A percentile compares a stretch with the other conserved stretches of the same genome.
phyloP scores from a whole-genome alignment of 1,140 invertebrate species.

The Drosophila insularis region DNA sequence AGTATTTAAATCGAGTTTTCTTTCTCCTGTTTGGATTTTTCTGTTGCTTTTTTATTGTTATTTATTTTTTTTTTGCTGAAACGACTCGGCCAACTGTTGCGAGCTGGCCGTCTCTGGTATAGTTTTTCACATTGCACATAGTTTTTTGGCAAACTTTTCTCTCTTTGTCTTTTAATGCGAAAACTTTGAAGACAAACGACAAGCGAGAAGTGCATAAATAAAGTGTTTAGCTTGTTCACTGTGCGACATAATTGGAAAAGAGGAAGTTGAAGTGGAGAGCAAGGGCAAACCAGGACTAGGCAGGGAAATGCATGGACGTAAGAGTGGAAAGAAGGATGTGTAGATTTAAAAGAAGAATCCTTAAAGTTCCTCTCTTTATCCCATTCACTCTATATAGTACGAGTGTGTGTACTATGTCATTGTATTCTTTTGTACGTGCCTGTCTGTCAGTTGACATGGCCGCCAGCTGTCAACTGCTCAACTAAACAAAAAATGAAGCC shows the following conservation, averaged over 20 bases:
- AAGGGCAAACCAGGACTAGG: neutral
- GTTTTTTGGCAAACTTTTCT: slow-evolving; percentile 58
- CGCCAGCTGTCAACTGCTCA: slow-evolving; percentile 56
- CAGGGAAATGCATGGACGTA: neutral
- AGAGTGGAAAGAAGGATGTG: slow-evolving; percentile 30
- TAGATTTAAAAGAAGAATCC: slow-evolving; percentile 26
- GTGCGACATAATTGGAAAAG: slow-evolving; percentile 63
- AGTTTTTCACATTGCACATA: slow-evolving; percentile 55
- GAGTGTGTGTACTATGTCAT: slow-evolving; percentile 41
- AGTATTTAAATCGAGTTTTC: neutral
- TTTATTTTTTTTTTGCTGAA: neutral
- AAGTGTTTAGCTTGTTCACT: slow-evolving; percentile 70
- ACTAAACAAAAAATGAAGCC: slow-evolving; percentile 22
- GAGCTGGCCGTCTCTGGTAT: slow-evolving; percentile 7
- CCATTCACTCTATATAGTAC: neutral
- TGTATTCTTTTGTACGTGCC: slow-evolving; percentile 19
- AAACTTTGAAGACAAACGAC: slow-evolving; percentile 75
- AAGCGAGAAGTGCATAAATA: slow-evolving; percentile 63
- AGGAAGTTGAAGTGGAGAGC: neutral
- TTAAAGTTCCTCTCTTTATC: slow-evolving; percentile 13
- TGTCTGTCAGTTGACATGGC: slow-evolving; percentile 39
- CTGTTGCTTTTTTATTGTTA: neutral
- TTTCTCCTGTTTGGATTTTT: neutral
- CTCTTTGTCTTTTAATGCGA: slow-evolving; percentile 63
- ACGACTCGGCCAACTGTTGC: neutral